These are phyloP conservation scores for Troilus luridus DNA, from an alignment of 2,888 invertebrate genomes.

Conservation along the genomic window DNA sequence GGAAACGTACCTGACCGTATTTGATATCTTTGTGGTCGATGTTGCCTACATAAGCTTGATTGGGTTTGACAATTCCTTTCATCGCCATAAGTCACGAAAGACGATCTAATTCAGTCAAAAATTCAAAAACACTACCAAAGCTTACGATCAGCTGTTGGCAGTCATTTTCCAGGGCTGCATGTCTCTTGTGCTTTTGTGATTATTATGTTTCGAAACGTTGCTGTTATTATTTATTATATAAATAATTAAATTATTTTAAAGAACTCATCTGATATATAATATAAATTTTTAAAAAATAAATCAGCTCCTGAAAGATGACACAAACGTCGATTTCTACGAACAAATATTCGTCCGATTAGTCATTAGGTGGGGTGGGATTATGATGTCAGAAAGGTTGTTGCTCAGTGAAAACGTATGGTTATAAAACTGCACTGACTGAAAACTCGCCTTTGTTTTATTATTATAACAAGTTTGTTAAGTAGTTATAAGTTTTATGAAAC, in stretches of 20 bases:
- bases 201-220: neutral
- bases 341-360: conserved; percentile 56
- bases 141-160: conserved; percentile 52
- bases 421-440: neutral
- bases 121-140: conserved; percentile 56
- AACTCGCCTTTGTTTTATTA: neutral
- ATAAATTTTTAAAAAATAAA: neutral
- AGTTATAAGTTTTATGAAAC: neutral
- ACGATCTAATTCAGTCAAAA: conserved; percentile 48
- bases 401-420: conserved; percentile 9
- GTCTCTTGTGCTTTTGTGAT: conserved; percentile 24
- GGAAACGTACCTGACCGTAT: conserved; percentile 41
- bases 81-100: conserved; percentile 50
- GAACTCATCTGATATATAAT: neutral
- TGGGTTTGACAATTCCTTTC: conserved; percentile 46
- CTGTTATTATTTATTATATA: neutral
- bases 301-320: neutral
- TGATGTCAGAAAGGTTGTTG: conserved; percentile 55
- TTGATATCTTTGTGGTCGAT: conserved; percentile 55
- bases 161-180: conserved; percentile 27
- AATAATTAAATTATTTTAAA: neutral
- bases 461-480: neutral
- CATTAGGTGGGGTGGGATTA: conserved; percentile 49
- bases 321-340: conserved; percentile 16
- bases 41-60: conserved; percentile 48